Conservation (phyloP, 2,888 invertebrate genomes). For the Drosophila cognata region DNA sequence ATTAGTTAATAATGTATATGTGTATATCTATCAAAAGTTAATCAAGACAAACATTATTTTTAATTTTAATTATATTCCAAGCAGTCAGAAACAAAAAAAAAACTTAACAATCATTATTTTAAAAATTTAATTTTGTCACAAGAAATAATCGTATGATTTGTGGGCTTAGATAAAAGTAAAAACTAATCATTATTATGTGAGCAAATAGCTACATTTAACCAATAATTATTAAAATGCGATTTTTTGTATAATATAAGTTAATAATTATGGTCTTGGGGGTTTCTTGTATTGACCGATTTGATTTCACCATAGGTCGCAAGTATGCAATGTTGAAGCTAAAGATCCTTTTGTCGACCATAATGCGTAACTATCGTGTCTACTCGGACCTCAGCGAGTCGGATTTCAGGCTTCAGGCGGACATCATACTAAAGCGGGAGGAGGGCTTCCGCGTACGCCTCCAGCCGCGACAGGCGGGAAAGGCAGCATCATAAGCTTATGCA, state of each 20-base stretch:
- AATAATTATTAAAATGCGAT: not conserved
- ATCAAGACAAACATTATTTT: not conserved
- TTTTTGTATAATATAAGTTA: not conserved
- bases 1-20: too few species aligned
- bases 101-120: too few species aligned
- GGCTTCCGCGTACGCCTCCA: conserved; percentile 90
- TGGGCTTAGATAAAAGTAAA: not conserved
- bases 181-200: not conserved
- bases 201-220: not conserved
- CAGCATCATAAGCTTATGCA: conserved; percentile 57
- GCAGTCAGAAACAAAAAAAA: not conserved
- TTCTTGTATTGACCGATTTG: not conserved
- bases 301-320: conserved; percentile 88
- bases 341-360: conserved; percentile 90
- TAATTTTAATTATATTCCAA: not conserved
- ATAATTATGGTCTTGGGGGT: not conserved
- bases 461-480: conserved; percentile 86
- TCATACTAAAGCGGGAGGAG: conserved; percentile 91
- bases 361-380: conserved; percentile 90
- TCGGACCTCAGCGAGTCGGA: conserved; percentile 89
- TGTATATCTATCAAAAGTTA: not conserved
- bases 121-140: not conserved
- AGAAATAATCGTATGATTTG: not conserved
- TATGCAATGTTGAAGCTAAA: conserved; percentile 93
- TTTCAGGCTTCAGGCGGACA: conserved; percentile 90